A percentile compares a stretch with the other conserved stretches of the same genome.
Evolutionary conservation across 2,113 vertebrate species (phyloP).

Genomic region (Lophochroa leadbeateri): DNA sequence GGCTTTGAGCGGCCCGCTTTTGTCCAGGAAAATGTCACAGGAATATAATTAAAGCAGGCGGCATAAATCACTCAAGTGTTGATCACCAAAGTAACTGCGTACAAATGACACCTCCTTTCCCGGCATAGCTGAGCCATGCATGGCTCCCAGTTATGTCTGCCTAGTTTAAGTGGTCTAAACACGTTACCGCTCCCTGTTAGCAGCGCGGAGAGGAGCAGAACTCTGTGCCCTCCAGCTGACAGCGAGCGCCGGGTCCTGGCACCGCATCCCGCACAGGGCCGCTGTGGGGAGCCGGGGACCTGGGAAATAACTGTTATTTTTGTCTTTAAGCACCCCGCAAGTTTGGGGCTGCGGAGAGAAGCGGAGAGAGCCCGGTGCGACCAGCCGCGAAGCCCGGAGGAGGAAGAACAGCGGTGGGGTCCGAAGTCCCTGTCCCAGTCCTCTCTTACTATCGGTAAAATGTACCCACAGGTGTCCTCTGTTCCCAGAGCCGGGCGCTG

Average conservation of each 20-base stretch:
- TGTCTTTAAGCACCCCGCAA: not conserved
- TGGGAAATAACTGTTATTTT: not conserved
- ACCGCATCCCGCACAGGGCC: not conserved
- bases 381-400: not conserved
- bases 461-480: not conserved
- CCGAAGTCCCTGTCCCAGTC: not conserved
- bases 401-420: not conserved
- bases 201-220: not conserved
- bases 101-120: slow-evolving; percentile 74
- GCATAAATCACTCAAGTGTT: slow-evolving; percentile 72
- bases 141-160: slow-evolving; percentile 56
- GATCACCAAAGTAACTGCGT: slow-evolving; percentile 74
- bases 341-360: not conserved
- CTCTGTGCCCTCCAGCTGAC: not conserved
- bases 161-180: slow-evolving; percentile 54
- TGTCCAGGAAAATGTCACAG: slow-evolving; percentile 69
- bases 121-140: slow-evolving; percentile 55
- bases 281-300: not conserved
- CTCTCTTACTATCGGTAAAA: not conserved
- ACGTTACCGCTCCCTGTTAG: slow-evolving; percentile 36
- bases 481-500: not conserved
- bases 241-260: not conserved
- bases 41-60: slow-evolving; percentile 67
- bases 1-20: slow-evolving; percentile 29
- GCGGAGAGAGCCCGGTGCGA: not conserved